Conservation (phyloP, 2,797 vertebrate genomes). For the Propithecus deckenii region DNA sequence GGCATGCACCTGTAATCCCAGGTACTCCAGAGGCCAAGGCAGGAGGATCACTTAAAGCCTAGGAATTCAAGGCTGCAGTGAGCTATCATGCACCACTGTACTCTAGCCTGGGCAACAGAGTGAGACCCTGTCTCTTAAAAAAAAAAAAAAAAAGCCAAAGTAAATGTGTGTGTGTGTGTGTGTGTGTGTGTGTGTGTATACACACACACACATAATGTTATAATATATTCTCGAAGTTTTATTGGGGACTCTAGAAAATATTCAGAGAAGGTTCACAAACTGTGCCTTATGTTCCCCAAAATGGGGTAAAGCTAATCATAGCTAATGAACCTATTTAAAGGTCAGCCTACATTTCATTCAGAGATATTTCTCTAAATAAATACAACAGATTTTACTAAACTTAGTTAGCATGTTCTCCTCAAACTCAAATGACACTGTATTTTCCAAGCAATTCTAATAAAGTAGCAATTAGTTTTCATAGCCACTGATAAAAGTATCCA, state of each 20-base stretch:
- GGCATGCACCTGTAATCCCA: background rate
- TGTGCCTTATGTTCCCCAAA: background rate
- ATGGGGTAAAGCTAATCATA: background rate
- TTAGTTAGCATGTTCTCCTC: background rate
- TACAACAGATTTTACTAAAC: background rate
- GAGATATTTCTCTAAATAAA: conserved; percentile 33
- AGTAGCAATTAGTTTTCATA: background rate
- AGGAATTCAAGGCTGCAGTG: background rate
- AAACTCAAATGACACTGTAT: conserved; percentile 8
- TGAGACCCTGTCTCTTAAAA: background rate
- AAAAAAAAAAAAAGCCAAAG: background rate
- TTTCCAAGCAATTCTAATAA: conserved; percentile 16
- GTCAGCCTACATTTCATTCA: background rate
- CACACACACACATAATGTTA: no score
- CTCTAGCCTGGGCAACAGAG: background rate
- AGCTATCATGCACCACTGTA: background rate
- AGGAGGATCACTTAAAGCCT: background rate
- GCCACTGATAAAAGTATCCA: background rate
- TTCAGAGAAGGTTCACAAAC: background rate
- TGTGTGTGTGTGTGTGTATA: no score
- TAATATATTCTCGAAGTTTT: background rate
- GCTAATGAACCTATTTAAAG: background rate
- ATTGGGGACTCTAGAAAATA: background rate
- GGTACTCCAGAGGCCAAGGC: background rate
- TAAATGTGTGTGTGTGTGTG: no score